Conservation (phyloP, 1,140 invertebrate species). For the Andrena cerasifolii region DNA sequence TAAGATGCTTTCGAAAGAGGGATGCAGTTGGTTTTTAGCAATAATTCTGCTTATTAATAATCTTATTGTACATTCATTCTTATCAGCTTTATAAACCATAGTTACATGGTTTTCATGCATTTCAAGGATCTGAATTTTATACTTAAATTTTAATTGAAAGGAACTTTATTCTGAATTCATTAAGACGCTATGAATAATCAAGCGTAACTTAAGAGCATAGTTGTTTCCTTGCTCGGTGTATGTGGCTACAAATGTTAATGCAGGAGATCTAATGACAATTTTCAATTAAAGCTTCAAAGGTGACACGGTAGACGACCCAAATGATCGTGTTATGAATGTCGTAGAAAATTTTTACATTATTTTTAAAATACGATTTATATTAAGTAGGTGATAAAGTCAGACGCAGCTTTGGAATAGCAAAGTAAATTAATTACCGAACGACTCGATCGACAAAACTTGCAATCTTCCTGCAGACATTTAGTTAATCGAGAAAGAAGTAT, state of each 20-base stretch:
- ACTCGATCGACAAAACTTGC: slow-evolving; percentile 14
- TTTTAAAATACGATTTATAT: slow-evolving; percentile 38
- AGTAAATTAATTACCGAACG: slow-evolving; percentile 26
- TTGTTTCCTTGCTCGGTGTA: slow-evolving; percentile 34
- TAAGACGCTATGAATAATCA: slow-evolving; percentile 6
- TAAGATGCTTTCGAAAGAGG: slow-evolving; percentile 47
- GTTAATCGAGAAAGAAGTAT: slow-evolving; percentile 22
- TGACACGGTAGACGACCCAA: slow-evolving; percentile 6
- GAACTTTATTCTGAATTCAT: slow-evolving; percentile 25
- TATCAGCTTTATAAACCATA: slow-evolving; percentile 7
- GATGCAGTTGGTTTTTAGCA: slow-evolving; percentile 43
- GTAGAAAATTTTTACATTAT: slow-evolving; percentile 40
- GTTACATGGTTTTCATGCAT: slow-evolving; percentile 6
- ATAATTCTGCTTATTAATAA: slow-evolving; percentile 51
- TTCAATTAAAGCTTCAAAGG: slow-evolving; percentile 35
- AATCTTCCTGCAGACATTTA: slow-evolving; percentile 34
- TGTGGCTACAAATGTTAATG: slow-evolving; percentile 5
- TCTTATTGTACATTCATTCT: slow-evolving; percentile 26
- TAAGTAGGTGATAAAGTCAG: slow-evolving; percentile 4
- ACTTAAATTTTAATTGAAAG: slow-evolving; percentile 23
- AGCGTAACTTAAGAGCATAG: slow-evolving; percentile 8
- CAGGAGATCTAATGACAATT: slow-evolving; percentile 29
- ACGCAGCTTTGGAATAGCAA: slow-evolving; percentile 9
- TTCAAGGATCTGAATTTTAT: slow-evolving; percentile 25
- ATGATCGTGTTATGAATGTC: slow-evolving; percentile 31